Percentiles rank a stretch among this genome's conserved stretches.
Conservation (phyloP, 2,797 vertebrate species). For the Helicolenus hilgendorfi region DNA sequence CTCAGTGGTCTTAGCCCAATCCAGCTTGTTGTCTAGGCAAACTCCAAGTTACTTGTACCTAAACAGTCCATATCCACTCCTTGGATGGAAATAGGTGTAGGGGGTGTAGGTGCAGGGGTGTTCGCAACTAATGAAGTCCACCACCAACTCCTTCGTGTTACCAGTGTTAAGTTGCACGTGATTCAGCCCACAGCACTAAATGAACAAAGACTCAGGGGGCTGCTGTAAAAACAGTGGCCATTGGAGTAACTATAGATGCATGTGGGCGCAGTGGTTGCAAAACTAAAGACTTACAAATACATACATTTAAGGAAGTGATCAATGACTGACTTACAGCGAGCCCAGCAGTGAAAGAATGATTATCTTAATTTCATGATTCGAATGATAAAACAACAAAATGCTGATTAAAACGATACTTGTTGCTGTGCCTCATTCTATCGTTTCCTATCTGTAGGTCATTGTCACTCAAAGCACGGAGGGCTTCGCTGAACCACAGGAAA, state of each 20-base stretch:
- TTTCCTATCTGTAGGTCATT: slow-evolving; percentile 78
- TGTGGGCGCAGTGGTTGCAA: background rate
- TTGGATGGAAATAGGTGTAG: background rate
- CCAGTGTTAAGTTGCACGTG: too few relatives aligned
- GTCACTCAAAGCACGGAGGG: slow-evolving; percentile 91
- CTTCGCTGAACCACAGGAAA: slow-evolving; percentile 87
- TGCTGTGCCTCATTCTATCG: background rate
- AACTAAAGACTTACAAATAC: background rate
- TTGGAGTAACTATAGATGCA: background rate
- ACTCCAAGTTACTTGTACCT: background rate
- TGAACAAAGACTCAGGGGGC: too few relatives aligned
- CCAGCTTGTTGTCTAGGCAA: background rate
- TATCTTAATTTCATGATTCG: background rate
- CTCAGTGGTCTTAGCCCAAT: background rate
- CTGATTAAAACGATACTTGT: background rate
- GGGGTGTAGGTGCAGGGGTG: background rate
- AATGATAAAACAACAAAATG: background rate
- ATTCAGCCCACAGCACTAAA: too few relatives aligned
- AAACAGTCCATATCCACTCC: background rate
- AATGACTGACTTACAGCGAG: background rate
- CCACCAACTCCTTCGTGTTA: too few relatives aligned
- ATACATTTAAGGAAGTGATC: background rate
- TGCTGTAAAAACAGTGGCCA: background rate
- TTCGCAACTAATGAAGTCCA: too few relatives aligned
- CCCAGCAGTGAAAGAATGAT: background rate